These are phyloP conservation scores for Brachynemurus nebulosus DNA, from an alignment of 2,888 invertebrate species.

Conservation along the genomic window DNA sequence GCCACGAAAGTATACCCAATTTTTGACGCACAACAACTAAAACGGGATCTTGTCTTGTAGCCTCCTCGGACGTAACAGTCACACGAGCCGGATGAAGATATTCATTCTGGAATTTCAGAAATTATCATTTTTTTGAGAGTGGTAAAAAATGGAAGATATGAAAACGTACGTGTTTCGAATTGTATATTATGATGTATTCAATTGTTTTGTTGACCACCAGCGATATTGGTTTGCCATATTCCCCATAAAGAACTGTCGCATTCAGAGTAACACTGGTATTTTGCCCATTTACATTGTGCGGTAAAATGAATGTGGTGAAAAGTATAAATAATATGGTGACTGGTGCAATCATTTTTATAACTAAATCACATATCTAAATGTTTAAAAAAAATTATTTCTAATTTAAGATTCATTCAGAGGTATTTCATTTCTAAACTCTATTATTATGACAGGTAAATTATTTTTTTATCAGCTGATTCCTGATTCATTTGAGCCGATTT, in stretches of 20 bases:
- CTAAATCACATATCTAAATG: background rate
- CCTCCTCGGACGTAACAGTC: slow-evolving; percentile 35
- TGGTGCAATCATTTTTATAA: background rate
- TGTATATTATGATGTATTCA: slow-evolving; percentile 1
- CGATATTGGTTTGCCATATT: background rate
- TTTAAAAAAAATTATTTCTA: too few species aligned
- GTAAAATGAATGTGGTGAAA: background rate
- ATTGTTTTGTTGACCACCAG: background rate
- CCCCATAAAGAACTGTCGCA: background rate
- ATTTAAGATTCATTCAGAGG: too few species aligned
- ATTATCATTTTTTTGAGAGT: background rate
- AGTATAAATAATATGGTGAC: background rate
- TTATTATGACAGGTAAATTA: too few species aligned
- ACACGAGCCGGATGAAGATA: slow-evolving; percentile 29
- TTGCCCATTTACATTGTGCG: background rate
- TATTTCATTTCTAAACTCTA: background rate
- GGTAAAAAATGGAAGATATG: background rate
- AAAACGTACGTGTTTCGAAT: background rate
- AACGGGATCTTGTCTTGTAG: slow-evolving; percentile 44
- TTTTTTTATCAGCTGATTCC: background rate
- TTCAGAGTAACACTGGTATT: background rate
- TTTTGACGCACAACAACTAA: slow-evolving; percentile 62
- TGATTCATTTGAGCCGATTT: background rate
- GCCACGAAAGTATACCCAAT: slow-evolving; percentile 65
- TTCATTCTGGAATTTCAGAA: background rate